Base-by-base conservation (phyloP, 2,888 invertebrate genomes). In the Andrena minutula region DNA sequence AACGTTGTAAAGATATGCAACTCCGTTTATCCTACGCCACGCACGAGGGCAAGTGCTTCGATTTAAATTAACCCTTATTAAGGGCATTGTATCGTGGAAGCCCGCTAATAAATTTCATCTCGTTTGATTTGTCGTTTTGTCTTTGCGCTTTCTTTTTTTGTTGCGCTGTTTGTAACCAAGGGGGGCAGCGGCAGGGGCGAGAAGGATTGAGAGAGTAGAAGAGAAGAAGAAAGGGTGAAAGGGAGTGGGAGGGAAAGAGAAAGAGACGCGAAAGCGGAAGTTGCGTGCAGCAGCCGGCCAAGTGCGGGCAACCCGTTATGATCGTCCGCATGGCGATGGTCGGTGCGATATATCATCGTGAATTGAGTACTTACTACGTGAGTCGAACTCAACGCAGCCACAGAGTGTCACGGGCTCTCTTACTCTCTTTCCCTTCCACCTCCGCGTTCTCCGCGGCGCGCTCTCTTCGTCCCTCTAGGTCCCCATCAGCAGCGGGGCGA, bases 351-450 rank as follows among this genome's bases (percentile, higher is more conserved):
- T 91, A 90, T 91, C 91, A 91, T 91, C 87, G 89, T 89, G 91
- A 91, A 91, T 91, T 89, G 91, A 91, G 91, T 90, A 91, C 91
- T 91, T 89, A 89, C 89, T 86, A 86, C 86, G 89, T 82, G 89
- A 89, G 88, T 87, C 90, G 87, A 91, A 89, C 88, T 89, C 89
- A 90, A 90, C 90, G 87, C 87, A 84, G 87, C 90, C 88, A 82
- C 89, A 85, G 85, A 89, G 88, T 88, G 88, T 89, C 90, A 82
- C 81, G 79, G 66, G 51, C 70, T 76, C 76, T 76, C 82, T 76
- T 81, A 61, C 58, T 75, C 83, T 71, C 75, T 70, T 64, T 75
- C 75, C 65, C 81, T 76, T 79, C 68, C 75, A 23, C 75, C 10
- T 20, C 8, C 20, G 79, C 83, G 30, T 73, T 64, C 73, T 47